Conservation (phyloP, 2,113 vertebrate species). For the Eulacestoma nigropectus region DNA sequence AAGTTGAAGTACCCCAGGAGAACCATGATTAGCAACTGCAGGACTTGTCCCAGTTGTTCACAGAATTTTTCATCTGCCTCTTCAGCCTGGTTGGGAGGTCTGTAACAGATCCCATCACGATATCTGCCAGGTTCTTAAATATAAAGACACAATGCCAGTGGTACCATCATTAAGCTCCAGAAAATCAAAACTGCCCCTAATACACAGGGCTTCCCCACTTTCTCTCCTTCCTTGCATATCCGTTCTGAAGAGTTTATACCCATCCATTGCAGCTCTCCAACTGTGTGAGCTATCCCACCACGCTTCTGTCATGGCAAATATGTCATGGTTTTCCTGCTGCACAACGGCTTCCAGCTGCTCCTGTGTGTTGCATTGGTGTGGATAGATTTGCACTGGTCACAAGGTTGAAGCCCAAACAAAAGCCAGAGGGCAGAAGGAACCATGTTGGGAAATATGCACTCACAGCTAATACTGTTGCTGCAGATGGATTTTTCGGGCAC, state of each 20-base stretch:
- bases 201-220: neutral
- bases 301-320: neutral
- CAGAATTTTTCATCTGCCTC: neutral
- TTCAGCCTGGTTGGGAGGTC: neutral
- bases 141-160: neutral
- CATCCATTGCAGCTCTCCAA: neutral
- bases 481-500: neutral
- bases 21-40: neutral
- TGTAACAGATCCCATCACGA: neutral
- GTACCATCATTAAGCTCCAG: neutral
- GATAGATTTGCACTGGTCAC: neutral
- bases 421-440: conserved; percentile 15
- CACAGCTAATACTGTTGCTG: neutral
- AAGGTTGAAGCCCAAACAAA: neutral
- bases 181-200: neutral
- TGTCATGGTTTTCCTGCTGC: neutral
- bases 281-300: neutral
- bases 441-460: neutral
- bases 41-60: neutral
- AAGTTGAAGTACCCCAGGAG: neutral
- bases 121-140: neutral
- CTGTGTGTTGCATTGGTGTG: neutral
- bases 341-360: neutral
- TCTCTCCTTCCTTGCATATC: neutral
- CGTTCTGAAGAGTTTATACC: neutral